phyloP scores from a whole-genome alignment of 2,113 vertebrate genomes.

The Pedionomus torquatus region DNA sequence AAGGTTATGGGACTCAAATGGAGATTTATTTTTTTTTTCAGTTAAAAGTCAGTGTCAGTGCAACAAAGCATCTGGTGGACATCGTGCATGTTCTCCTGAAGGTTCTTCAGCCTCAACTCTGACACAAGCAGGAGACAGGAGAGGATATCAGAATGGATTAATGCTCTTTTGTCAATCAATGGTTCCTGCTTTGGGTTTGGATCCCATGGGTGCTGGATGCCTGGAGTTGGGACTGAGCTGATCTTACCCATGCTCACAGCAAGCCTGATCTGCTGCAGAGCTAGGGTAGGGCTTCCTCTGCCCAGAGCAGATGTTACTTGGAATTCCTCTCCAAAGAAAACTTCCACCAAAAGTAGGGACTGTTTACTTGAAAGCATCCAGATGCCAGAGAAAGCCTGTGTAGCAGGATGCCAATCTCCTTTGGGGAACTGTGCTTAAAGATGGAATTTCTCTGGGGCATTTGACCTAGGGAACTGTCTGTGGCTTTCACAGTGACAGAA shows the following conservation, averaged over 20 bases:
- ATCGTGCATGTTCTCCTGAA: background rate
- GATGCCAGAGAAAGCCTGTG: background rate
- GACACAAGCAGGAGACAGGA: background rate
- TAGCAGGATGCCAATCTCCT: background rate
- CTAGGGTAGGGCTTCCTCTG: background rate
- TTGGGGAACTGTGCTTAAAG: background rate
- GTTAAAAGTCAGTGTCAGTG: background rate
- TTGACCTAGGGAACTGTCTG: background rate
- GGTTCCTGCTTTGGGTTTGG: background rate
- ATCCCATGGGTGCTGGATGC: background rate
- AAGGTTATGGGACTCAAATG: background rate
- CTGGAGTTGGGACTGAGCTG: background rate
- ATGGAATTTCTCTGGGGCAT: background rate
- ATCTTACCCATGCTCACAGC: background rate
- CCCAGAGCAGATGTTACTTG: background rate
- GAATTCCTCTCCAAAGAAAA: background rate
- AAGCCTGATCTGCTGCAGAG: background rate
- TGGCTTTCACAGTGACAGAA: background rate
- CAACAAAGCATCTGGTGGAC: background rate
- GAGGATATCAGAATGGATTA: background rate
- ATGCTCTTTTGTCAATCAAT: background rate
- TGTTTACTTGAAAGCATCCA: background rate
- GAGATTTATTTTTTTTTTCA: background rate
- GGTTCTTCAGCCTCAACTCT: background rate
- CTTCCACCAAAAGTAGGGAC: background rate